phyloP scores from a whole-genome alignment of 2,888 invertebrate species.

The Torymus aiolomorphi region DNA sequence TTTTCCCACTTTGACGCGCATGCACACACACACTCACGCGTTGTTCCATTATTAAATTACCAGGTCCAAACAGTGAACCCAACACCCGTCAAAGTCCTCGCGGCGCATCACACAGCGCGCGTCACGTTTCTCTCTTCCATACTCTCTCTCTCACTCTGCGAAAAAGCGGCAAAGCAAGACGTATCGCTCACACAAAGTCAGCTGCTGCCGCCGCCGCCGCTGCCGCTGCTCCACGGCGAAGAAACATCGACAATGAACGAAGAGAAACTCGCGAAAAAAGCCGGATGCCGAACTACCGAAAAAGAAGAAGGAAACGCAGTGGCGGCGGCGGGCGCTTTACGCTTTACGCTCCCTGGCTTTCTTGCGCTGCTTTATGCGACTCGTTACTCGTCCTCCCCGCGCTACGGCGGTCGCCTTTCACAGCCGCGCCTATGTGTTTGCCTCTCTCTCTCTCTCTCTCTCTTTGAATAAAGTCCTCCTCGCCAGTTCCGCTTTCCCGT shows the following conservation, averaged over 20 bases:
- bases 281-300: slow-evolving; percentile 32
- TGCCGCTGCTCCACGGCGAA: neutral
- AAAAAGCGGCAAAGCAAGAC: too few relatives aligned
- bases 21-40: too few relatives aligned
- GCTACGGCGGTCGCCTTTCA: slow-evolving; percentile 55
- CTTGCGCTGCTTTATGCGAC: slow-evolving; percentile 52
- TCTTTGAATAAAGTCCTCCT: slow-evolving; percentile 56
- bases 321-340: slow-evolving; percentile 58
- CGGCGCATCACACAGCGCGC: too few relatives aligned
- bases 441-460: slow-evolving; percentile 46
- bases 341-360: slow-evolving; percentile 59
- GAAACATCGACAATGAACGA: slow-evolving; percentile 44
- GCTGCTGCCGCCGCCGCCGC: too few relatives aligned
- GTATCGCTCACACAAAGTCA: too few relatives aligned
- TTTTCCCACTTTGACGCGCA: too few relatives aligned
- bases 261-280: slow-evolving; percentile 46
- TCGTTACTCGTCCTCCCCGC: slow-evolving; percentile 47
- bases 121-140: too few relatives aligned
- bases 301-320: slow-evolving; percentile 42
- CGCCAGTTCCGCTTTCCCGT: slow-evolving; percentile 35
- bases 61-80: too few relatives aligned
- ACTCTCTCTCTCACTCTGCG: too few relatives aligned
- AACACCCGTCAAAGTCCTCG: too few relatives aligned
- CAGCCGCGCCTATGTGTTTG: slow-evolving; percentile 47
- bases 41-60: too few relatives aligned